Evolutionary conservation across 2,113 vertebrate species (phyloP), one percentile per base, ranked within the genome.

Genomic region (Callionymus lyra): DNA sequence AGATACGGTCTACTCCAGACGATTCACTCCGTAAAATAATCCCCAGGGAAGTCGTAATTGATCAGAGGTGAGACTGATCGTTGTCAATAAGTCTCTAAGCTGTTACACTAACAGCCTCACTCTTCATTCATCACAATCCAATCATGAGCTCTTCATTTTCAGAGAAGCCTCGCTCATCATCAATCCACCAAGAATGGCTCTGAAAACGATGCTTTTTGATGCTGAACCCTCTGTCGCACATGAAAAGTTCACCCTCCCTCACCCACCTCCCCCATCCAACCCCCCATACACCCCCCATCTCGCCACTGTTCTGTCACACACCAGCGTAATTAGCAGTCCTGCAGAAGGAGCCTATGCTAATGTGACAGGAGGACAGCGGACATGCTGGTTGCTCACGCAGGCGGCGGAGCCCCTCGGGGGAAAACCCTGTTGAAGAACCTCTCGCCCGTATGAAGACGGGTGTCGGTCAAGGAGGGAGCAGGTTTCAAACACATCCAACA

Each of bases 331-430:
- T 80, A 82, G 70, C 59, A 54, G 54, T 45, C 68, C 63, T 53
- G 27, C 56, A 51, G 63, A 57, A 64, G 57, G 21, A 62, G 65
- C 19, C 56, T 72, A 81, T 79, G 74, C 50, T 74, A 76, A 81
- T 79, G 65, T 79, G 79, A 81, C 76, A 81, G 54, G 56, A 38
- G 50, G 65, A 67, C 14, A 33, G 59, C 39, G 59, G 71, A 67
- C 63, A 67, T 31, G 63, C 37, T 59, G 57, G 59, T 45, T 59
- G 58, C 72, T 55, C 69, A 36, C 52, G 38, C 46, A 41, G 61
- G 51, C 36, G 53, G 51, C 44, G 50, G 33, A 27, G 21, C 21
- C 64, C 60, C 56, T 47, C 15, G 8, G 6, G 46, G 47, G 50
- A 31, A 9, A 34, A 43, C 53, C 34, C 44, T 15, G 46, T 2